Conservation (phyloP, 2,888 invertebrate species). For the Junonia oenone region DNA sequence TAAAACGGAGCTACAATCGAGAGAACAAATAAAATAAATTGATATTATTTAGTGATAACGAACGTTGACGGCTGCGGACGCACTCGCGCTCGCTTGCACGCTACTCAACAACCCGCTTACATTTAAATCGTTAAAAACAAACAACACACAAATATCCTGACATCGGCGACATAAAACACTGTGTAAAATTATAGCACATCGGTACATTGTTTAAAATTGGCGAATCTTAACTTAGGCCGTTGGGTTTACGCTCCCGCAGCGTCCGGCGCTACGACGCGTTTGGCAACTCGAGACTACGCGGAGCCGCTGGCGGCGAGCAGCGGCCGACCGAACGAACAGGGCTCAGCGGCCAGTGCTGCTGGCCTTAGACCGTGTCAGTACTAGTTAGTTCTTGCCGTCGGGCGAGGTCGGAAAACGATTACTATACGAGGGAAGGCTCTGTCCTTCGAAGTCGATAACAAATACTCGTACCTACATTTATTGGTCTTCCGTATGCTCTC, state of each 20-base stretch:
- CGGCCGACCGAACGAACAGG: no score
- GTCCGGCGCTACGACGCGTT: neutral
- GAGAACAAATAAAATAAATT: neutral
- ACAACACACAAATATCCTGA: conserved; percentile 23
- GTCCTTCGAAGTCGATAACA: neutral
- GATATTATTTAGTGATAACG: neutral
- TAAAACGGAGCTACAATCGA: neutral
- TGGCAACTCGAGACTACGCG: no score
- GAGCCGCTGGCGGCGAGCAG: neutral
- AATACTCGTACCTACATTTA: neutral
- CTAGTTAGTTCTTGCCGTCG: neutral
- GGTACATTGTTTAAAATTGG: conserved; percentile 21
- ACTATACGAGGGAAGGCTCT: neutral
- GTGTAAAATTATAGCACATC: conserved; percentile 21
- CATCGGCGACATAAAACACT: conserved; percentile 5
- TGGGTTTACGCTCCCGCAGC: neutral
- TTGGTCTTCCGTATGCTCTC: neutral
- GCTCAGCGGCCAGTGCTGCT: no score
- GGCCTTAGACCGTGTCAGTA: no score
- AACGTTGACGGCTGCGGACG: neutral
- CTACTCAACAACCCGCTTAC: conserved; percentile 13
- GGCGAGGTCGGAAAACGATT: neutral
- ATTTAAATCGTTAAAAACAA: conserved; percentile 19
- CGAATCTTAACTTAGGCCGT: conserved; percentile 24
- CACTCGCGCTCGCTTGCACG: conserved; percentile 3